phyloP scores from a whole-genome alignment of 1,140 invertebrate species.

The Calosoma granatense region DNA sequence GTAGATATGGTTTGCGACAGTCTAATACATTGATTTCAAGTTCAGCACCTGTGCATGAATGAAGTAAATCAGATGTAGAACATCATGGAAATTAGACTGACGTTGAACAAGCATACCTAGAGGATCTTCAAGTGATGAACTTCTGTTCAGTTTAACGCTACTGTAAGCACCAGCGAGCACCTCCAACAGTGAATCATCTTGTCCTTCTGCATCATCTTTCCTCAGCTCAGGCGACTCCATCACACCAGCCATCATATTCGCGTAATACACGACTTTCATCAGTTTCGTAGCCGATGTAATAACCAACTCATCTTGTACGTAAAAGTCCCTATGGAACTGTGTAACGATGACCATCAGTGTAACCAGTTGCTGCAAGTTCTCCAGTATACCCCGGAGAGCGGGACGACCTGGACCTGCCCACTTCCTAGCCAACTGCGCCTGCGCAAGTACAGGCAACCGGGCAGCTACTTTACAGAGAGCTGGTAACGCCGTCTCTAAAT shows the following conservation, averaged over 20 bases:
- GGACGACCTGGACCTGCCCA: slow-evolving; percentile 66
- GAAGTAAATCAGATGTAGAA: not conserved
- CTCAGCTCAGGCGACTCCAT: slow-evolving; percentile 53
- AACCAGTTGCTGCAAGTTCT: slow-evolving; percentile 78
- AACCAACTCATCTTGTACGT: slow-evolving; percentile 72
- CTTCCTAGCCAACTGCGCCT: slow-evolving; percentile 66
- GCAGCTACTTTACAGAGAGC: slow-evolving; percentile 69
- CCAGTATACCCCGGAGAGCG: slow-evolving; percentile 60
- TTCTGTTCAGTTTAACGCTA: slow-evolving; percentile 23
- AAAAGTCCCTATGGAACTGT: slow-evolving; percentile 60
- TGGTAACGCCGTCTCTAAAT: slow-evolving; percentile 71
- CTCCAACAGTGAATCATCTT: slow-evolving; percentile 26
- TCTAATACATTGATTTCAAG: slow-evolving; percentile 69
- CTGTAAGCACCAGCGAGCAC: slow-evolving; percentile 24
- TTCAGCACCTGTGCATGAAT: slow-evolving; percentile 34
- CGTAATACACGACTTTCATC: slow-evolving; percentile 81
- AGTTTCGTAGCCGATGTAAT: slow-evolving; percentile 74
- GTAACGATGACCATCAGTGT: slow-evolving; percentile 70
- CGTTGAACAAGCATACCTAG: slow-evolving; percentile 14
- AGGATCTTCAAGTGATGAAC: slow-evolving; percentile 22
- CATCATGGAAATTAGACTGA: not conserved
- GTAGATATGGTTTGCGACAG: slow-evolving; percentile 69
- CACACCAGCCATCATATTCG: slow-evolving; percentile 74
- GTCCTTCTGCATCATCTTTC: slow-evolving; percentile 38
- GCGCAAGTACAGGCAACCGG: slow-evolving; percentile 60